Base-by-base conservation (phyloP, 1,140 invertebrate genomes). In the Radopholus similis region DNA sequence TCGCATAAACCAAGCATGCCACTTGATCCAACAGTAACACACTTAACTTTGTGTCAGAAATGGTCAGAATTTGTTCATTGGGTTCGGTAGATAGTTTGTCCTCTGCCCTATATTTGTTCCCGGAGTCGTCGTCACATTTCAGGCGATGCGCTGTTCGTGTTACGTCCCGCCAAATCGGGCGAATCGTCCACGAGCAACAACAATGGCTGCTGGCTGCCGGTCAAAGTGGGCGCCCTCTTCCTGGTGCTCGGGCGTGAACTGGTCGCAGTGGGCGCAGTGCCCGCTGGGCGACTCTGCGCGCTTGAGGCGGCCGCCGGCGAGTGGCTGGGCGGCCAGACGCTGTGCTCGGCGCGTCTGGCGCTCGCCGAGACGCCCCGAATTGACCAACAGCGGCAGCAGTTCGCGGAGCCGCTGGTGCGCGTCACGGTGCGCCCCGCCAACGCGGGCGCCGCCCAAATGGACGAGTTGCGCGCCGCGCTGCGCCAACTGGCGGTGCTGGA, bases 161-260 rank as follows among this genome's bases (percentile, higher is more conserved):
- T 58, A 11, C 56, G 35, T 5, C n/a, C 32, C n/a, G 15, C 38
- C n/a, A 26, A n/a, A 15, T 32, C 32, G 23, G 47, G 18, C n/a
- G 13, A 18, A 18, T 64, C 34, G 21, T 21, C 26, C 34, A 13
- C 34, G 28, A 44, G 18, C 2, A 18, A 64, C 30, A 18, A 35
- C 15, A 57, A 57, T 6, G 23, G 15, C 26, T 57, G 1, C 13
- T 54, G 62, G 47, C 37, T 40, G 23, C 18, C 71, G 2, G n/a
- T 87, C 6, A 86, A 83, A 72, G 87, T 94, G 6, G 84, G 87
- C 13, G 87, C 89, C 76, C 82, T 98, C 0, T 98, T 93, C 81
- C 84, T 95, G 70, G 85, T 98, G 28, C 93, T 97, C 90, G 95
- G 95, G 4, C 86, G 91, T 77, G 94, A 98, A 76, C 83, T 97